These are phyloP conservation scores for Choloepus didactylus DNA, from an alignment of 2,797 vertebrate species.

Conservation along the genomic window DNA sequence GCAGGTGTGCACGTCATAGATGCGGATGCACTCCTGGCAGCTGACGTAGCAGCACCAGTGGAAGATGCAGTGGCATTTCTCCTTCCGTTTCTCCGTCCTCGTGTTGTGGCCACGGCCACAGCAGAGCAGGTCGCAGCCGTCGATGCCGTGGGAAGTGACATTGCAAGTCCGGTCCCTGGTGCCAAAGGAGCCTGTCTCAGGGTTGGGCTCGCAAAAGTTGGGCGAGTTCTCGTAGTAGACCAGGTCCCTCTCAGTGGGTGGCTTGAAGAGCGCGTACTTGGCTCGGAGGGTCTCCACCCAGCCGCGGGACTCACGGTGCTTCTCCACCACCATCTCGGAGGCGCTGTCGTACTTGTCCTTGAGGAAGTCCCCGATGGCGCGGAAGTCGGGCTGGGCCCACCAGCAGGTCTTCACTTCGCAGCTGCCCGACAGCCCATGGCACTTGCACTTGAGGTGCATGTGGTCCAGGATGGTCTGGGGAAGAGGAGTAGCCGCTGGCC, in stretches of 20 bases:
- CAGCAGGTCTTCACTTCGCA: conserved; percentile 99
- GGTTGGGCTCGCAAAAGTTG: conserved; percentile 98
- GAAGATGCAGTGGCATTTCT: conserved; percentile 99
- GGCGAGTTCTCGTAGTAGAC: conserved; percentile 99
- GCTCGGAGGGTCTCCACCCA: conserved; percentile 98
- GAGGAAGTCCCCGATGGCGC: conserved; percentile 96
- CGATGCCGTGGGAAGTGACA: conserved; percentile 97
- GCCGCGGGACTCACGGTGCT: conserved; percentile 96
- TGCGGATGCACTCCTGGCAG: conserved; percentile 96
- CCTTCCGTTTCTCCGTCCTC: conserved; percentile 97
- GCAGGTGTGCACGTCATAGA: conserved; percentile 98
- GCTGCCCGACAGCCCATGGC: conserved; percentile 97
- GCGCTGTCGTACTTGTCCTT: conserved; percentile 99
- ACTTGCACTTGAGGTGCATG: conserved; percentile 99
- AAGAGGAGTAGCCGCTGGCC: conserved; percentile 57
- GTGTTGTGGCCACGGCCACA: conserved; percentile 99
- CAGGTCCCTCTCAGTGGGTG: conserved; percentile 96
- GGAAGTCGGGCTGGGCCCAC: conserved; percentile 99
- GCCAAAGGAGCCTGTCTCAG: conserved; percentile 96
- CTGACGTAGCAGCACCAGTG: conserved; percentile 99
- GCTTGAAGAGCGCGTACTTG: conserved; percentile 98
- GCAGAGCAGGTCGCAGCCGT: conserved; percentile 98
- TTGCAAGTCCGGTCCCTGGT: conserved; percentile 97
- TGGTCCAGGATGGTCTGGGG: conserved; percentile 96
- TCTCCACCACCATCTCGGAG: conserved; percentile 99